phyloP scores from a whole-genome alignment of 2,888 invertebrate species.

The Campaea margaritaria region DNA sequence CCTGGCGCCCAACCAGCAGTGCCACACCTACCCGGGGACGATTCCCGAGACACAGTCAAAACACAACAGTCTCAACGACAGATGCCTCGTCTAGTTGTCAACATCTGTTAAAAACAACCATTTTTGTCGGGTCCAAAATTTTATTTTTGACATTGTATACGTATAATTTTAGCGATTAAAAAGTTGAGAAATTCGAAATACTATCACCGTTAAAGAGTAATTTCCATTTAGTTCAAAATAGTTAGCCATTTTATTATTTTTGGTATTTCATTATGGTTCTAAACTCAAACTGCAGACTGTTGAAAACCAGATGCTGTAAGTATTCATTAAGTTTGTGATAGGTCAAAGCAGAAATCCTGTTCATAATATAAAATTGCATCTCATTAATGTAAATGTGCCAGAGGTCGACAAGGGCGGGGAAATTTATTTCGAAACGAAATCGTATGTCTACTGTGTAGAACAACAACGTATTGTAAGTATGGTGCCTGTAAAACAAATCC shows the following conservation, averaged over 20 bases:
- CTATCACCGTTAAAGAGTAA: slow-evolving; percentile 62
- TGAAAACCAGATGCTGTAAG: slow-evolving; percentile 7
- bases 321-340: slow-evolving; percentile 16
- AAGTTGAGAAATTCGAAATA: slow-evolving; percentile 75
- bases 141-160: slow-evolving; percentile 75
- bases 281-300: slow-evolving; percentile 1
- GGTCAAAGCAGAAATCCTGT: slow-evolving; percentile 16
- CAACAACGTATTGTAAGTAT: slow-evolving; percentile 74
- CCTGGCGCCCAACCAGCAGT: slow-evolving; percentile 74
- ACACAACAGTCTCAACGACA: slow-evolving; percentile 85
- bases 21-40: slow-evolving; percentile 82
- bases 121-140: slow-evolving; percentile 77
- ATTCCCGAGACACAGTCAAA: slow-evolving; percentile 76
- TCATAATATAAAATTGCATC: slow-evolving; percentile 19
- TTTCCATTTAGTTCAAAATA: slow-evolving; percentile 39
- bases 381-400: slow-evolving; percentile 45
- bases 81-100: slow-evolving; percentile 85
- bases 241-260: slow-evolving; percentile 33
- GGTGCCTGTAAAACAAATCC: slow-evolving; percentile 64
- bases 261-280: slow-evolving; percentile 12
- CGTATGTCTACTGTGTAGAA: slow-evolving; percentile 85
- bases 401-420: slow-evolving; percentile 63
- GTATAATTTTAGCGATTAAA: slow-evolving; percentile 71
- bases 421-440: slow-evolving; percentile 83
- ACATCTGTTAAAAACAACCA: slow-evolving; percentile 43